These are phyloP conservation scores for Baccha elongata DNA, from an alignment of 2,888 invertebrate genomes.

Conservation along the genomic window DNA sequence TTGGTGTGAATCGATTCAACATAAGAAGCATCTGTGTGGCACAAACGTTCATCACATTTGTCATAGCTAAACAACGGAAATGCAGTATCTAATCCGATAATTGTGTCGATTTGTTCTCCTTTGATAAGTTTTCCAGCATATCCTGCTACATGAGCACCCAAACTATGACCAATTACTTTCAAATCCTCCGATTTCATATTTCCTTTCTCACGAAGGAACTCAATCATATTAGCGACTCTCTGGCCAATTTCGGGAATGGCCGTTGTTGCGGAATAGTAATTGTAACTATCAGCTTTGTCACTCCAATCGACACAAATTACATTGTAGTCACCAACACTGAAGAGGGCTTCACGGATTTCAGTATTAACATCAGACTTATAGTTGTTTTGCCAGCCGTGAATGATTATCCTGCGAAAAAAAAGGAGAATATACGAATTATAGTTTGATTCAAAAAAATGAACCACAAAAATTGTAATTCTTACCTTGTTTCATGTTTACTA, in stretches of 20 bases:
- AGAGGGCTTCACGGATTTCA: too few species aligned
- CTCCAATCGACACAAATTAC: too few species aligned
- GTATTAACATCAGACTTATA: constrained; percentile 82
- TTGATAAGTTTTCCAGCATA: constrained; percentile 84
- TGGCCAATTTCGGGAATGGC: constrained; percentile 75
- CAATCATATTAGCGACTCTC: constrained; percentile 77
- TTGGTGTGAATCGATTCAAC: constrained; percentile 81
- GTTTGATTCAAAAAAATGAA: too few species aligned
- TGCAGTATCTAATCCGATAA: constrained; percentile 83
- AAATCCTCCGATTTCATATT: constrained; percentile 82
- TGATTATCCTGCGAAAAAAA: constrained; percentile 81
- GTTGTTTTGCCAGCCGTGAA: constrained; percentile 85
- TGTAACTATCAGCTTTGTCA: constrained; percentile 84
- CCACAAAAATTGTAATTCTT: not conserved
- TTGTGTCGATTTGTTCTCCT: constrained; percentile 84
- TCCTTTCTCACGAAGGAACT: constrained; percentile 82
- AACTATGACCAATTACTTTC: too few species aligned
- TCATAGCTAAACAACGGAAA: constrained; percentile 76
- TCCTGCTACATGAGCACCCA: constrained; percentile 86
- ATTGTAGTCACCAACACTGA: constrained; percentile 84
- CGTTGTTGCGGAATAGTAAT: constrained; percentile 84
- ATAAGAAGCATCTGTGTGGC: constrained; percentile 78
- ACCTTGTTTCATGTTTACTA: not conserved
- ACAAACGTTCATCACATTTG: constrained; percentile 76
- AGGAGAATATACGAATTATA: too few species aligned